phyloP scores from a whole-genome alignment of 2,113 vertebrate genomes.

The Centropus unirufus region DNA sequence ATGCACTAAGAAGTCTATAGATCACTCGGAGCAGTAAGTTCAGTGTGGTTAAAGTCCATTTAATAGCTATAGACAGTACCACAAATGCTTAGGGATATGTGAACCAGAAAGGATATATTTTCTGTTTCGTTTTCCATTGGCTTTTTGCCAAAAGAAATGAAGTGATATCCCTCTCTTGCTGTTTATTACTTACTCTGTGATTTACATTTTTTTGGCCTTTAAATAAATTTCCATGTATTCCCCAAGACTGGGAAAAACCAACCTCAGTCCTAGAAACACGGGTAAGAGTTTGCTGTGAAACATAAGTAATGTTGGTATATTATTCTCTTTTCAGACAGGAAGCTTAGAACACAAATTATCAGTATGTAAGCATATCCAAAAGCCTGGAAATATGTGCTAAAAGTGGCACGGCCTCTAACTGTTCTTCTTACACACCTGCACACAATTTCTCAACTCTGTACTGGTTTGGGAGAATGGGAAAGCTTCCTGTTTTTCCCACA shows the following conservation, averaged over 20 bases:
- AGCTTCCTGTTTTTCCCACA: background rate
- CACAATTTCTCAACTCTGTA: background rate
- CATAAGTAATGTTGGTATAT: background rate
- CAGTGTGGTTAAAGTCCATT: background rate
- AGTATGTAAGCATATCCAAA: fast-evolving
- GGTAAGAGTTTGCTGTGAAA: background rate
- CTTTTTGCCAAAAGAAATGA: background rate
- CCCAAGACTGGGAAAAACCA: background rate
- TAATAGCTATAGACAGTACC: background rate
- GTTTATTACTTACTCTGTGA: background rate
- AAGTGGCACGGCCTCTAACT: fast-evolving
- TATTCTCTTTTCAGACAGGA: background rate
- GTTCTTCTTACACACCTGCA: background rate
- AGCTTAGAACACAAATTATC: background rate
- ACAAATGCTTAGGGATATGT: background rate
- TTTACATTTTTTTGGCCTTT: background rate
- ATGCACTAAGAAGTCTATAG: background rate
- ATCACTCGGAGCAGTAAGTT: background rate
- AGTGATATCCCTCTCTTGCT: fast-evolving
- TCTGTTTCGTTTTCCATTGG: background rate
- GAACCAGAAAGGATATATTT: background rate
- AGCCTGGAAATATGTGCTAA: background rate
- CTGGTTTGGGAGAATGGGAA: background rate
- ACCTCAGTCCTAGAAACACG: background rate
- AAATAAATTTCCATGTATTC: background rate